Evolutionary conservation across 2,797 vertebrate species (phyloP).

Genomic region (Argyrosomus regius): DNA sequence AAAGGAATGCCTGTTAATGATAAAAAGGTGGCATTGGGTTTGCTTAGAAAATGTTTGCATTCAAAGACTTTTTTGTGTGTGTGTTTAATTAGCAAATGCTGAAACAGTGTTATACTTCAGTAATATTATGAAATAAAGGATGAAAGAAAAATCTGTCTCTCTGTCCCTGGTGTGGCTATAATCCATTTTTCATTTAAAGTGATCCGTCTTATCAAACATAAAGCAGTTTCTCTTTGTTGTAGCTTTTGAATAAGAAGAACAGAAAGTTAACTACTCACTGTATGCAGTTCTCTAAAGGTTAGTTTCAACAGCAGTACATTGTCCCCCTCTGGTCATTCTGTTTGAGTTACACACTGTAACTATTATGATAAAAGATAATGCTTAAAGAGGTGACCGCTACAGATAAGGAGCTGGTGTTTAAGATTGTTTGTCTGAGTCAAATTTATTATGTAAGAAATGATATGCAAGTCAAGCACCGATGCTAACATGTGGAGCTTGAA

Average conservation of each 20-base stretch:
- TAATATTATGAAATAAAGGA: background rate
- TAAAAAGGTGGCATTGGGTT: conserved; percentile 11
- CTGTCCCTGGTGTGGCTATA: background rate
- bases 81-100: background rate
- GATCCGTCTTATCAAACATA: conserved; percentile 14
- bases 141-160: background rate
- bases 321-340: conserved; percentile 5
- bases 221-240: conserved; percentile 4
- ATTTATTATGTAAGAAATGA: conserved; percentile 23
- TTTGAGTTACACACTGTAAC: conserved; percentile 44
- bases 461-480: conserved; percentile 24
- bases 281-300: background rate
- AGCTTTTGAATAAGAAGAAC: conserved; percentile 10
- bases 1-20: conserved; percentile 9
- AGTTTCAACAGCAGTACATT: background rate
- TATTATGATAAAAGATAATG: conserved; percentile 30
- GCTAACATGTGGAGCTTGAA: background rate
- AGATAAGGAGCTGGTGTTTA: conserved; percentile 8
- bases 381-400: background rate
- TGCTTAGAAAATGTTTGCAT: background rate
- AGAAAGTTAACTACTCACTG: conserved; percentile 11
- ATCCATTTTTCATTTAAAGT: background rate
- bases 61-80: conserved; percentile 4
- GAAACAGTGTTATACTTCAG: background rate
- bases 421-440: conserved; percentile 5